A percentile compares a stretch with the other conserved stretches of the same genome.
Conservation (phyloP, 2,113 vertebrate species). For the Grantiella picta region DNA sequence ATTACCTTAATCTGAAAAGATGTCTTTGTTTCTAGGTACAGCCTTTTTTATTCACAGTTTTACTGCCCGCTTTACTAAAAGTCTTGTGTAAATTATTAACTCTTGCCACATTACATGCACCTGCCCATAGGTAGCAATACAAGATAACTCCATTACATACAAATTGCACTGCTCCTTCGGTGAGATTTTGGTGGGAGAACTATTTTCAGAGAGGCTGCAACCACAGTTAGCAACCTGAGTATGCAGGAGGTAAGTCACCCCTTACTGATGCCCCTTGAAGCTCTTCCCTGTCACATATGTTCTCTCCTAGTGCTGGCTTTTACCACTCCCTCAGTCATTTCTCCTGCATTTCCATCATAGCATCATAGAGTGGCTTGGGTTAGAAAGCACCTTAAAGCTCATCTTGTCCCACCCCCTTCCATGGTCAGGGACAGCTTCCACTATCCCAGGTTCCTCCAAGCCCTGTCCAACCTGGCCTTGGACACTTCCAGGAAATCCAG, state of each 20-base stretch:
- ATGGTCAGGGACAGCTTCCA: not conserved
- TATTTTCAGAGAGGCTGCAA: not conserved
- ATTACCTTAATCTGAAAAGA: not conserved
- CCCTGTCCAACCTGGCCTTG: rapidly evolving
- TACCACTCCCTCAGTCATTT: not conserved
- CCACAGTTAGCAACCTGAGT: not conserved
- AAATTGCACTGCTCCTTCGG: not conserved
- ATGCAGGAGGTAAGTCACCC: not conserved
- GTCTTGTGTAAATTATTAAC: not conserved
- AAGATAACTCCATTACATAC: not conserved
- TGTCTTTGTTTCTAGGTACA: constrained; percentile 2
- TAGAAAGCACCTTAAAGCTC: not conserved
- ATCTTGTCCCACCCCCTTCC: not conserved
- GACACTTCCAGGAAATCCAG: not conserved
- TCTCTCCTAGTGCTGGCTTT: not conserved
- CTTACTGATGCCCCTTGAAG: not conserved
- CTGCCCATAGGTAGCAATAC: not conserved
- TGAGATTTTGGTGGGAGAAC: not conserved
- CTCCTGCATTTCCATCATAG: not conserved
- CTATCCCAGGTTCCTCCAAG: rapidly evolving
- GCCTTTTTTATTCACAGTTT: not conserved
- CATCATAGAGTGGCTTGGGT: rapidly evolving
- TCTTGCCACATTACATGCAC: not conserved
- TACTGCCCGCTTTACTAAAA: not conserved
- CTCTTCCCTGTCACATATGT: rapidly evolving